These are phyloP conservation scores for Pterobdella sp. DNA, from an alignment of 2,888 invertebrate genomes.

Conservation along the genomic window DNA sequence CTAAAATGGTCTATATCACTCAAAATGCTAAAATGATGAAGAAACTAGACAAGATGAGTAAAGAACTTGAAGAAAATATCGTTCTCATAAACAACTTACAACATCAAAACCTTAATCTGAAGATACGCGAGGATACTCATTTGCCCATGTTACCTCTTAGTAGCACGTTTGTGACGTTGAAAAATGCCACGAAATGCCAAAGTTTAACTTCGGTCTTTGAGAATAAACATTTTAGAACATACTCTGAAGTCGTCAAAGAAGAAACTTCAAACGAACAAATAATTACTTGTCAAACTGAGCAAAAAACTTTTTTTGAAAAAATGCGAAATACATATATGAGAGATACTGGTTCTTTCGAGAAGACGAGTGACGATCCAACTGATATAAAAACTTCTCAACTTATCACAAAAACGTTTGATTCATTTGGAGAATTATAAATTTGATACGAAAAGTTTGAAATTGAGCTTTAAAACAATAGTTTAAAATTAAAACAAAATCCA, in stretches of 20 bases:
- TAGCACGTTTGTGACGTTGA: background rate
- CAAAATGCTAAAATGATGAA: constrained; percentile 22
- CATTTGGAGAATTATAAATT: background rate
- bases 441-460: background rate
- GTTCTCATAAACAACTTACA: constrained; percentile 12
- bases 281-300: no score
- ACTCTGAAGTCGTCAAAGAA: no score
- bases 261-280: no score
- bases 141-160: background rate
- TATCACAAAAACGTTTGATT: background rate
- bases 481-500: background rate
- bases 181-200: background rate
- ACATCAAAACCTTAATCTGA: constrained; percentile 18
- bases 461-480: background rate
- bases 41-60: constrained; percentile 23
- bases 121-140: background rate
- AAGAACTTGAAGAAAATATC: constrained; percentile 10
- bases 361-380: background rate
- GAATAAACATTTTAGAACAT: background rate
- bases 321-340: no score
- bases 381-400: background rate
- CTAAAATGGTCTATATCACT: constrained; percentile 17
- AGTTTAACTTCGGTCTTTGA: background rate
- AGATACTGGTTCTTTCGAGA: no score
- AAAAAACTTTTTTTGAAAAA: no score